Percentiles rank a stretch among this genome's conserved stretches.
These are phyloP conservation scores for Heliopora coerulea DNA, from an alignment of 92 coral and sea anemone genomes.

Conservation along the genomic window DNA sequence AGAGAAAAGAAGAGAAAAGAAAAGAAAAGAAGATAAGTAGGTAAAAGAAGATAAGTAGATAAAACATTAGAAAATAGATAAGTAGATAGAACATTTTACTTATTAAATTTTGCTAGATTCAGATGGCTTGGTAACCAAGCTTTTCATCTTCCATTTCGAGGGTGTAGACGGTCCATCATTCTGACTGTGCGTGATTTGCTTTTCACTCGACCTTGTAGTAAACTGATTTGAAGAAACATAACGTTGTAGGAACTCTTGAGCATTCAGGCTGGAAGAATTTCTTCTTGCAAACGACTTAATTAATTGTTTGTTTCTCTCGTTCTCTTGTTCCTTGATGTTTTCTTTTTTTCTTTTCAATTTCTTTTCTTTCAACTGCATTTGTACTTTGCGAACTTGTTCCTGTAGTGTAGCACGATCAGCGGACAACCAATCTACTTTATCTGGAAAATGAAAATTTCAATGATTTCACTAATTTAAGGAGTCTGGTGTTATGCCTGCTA, in stretches of 20 bases:
- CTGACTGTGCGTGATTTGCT: background rate
- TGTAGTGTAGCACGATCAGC: constrained; percentile 22
- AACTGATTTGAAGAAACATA: background rate
- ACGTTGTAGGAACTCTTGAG: background rate
- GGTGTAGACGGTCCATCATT: no score
- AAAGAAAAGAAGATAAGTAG: no score
- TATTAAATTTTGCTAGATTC: no score
- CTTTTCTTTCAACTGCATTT: constrained; percentile 23
- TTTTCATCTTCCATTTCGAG: no score
- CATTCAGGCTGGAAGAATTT: constrained; percentile 4
- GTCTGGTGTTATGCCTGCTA: no score
- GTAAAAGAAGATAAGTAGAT: no score
- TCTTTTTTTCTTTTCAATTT: constrained; percentile 9
- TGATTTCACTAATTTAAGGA: no score
- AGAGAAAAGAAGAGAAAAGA: no score
- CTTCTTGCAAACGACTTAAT: constrained; percentile 12
- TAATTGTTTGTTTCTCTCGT: constrained; percentile 2
- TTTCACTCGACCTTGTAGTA: background rate
- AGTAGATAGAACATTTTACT: no score
- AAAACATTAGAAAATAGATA: no score
- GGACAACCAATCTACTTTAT: constrained; percentile 12
- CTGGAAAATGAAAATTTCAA: no score
- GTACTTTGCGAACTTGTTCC: constrained; percentile 21
- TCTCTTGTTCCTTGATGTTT: constrained; percentile 11
- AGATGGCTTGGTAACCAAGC: no score